Conservation (phyloP, 64 coral and sea anemone species). For the Montipora sp. region DNA sequence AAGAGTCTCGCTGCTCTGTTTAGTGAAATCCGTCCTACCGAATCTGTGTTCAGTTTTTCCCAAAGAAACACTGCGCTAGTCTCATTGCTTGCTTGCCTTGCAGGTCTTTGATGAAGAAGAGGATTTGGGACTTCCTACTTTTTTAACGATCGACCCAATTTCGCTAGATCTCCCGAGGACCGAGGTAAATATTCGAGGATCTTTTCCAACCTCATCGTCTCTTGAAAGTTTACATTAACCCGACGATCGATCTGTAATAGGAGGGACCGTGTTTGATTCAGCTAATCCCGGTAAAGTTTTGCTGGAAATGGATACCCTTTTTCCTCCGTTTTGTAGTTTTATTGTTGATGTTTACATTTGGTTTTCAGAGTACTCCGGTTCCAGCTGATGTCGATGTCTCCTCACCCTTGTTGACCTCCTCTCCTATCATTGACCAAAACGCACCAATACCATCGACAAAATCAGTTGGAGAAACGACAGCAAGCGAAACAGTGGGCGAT, state of each 20-base stretch:
- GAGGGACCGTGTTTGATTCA: no score
- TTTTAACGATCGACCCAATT: conserved; percentile 14
- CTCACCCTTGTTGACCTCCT: conserved; percentile 1
- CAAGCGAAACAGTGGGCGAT: conserved; percentile 5
- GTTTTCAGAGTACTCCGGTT: conserved; percentile 30
- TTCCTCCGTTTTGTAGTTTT: no score
- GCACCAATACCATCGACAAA: conserved; percentile 5
- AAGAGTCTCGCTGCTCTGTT: no score
- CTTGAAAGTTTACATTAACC: no score
- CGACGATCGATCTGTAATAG: no score
- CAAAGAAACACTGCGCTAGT: no score
- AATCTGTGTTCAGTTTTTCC: no score
- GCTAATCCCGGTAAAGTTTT: no score
- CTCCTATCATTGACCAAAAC: background rate
- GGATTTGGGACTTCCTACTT: conserved; percentile 6
- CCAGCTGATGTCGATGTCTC: background rate
- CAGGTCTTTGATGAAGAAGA: background rate
- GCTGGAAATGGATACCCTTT: no score
- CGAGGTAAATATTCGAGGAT: background rate
- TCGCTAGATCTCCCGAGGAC: background rate
- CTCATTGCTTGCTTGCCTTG: no score
- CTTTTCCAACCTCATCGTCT: no score
- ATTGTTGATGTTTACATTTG: background rate
- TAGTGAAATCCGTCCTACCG: no score
- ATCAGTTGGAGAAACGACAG: conserved; percentile 25